Evolutionary conservation across 2,888 invertebrate species (phyloP).

Genomic region (Eupithecia subfuscata): DNA sequence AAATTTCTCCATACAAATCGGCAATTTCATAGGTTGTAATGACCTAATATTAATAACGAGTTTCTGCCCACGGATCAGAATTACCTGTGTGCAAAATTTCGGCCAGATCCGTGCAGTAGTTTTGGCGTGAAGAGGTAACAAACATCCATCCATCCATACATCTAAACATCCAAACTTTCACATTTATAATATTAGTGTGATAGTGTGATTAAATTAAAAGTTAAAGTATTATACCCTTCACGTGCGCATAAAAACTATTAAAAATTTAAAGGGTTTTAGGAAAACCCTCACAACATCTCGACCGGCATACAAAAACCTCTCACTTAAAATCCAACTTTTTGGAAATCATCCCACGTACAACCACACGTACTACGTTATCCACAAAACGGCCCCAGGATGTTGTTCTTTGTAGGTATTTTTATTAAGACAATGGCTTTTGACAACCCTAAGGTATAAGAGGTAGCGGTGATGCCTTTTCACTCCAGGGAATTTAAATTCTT

Average conservation of each 20-base stretch:
- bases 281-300: not conserved
- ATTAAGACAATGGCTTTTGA: constrained; percentile 62
- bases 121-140: no score
- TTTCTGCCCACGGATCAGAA: no score
- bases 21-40: no score
- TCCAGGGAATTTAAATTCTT: no score
- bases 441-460: constrained; percentile 44
- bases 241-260: not conserved
- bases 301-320: constrained; percentile 15
- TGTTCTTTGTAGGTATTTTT: constrained; percentile 68
- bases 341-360: constrained; percentile 60
- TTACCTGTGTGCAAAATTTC: no score
- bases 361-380: constrained; percentile 40
- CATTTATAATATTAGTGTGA: not conserved
- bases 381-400: constrained; percentile 53
- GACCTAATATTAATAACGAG: no score
- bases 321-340: constrained; percentile 29
- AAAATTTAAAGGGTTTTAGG: not conserved
- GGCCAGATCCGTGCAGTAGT: no score
- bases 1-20: no score
- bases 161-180: no score
- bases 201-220: not conserved
- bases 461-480: constrained; percentile 36
- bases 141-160: no score
- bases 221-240: not conserved